phyloP scores from a whole-genome alignment of 2,888 invertebrate genomes.

The Apoda limacodes region DNA sequence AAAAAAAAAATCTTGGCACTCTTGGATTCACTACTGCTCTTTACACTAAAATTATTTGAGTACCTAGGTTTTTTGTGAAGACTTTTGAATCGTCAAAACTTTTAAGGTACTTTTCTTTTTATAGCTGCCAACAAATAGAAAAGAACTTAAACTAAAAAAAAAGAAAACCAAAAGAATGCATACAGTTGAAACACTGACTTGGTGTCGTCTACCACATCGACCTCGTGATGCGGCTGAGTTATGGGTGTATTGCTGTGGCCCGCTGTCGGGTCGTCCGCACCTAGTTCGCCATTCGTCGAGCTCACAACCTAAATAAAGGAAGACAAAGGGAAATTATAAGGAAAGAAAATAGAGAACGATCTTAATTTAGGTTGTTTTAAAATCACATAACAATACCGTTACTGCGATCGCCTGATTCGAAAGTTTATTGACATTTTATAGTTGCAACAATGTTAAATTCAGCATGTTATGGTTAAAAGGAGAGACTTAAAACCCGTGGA shows the following conservation, averaged over 20 bases:
- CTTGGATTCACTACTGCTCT: no score
- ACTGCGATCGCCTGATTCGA: no score
- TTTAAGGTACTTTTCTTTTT: background rate
- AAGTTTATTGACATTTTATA: no score
- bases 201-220: slow-evolving; percentile 97
- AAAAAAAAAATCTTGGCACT: no score
- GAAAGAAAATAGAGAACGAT: no score
- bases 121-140: slow-evolving; percentile 1
- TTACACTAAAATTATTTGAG: no score
- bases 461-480: no score
- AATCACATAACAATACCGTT: no score
- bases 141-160: slow-evolving; percentile 14
- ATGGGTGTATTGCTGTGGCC: slow-evolving; percentile 98
- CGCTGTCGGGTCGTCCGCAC: slow-evolving; percentile 94
- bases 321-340: no score
- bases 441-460: no score
- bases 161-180: slow-evolving; percentile 35
- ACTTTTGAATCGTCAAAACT: background rate
- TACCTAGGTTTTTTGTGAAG: background rate
- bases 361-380: no score
- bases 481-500: no score
- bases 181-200: slow-evolving; percentile 82
- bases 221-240: slow-evolving; percentile 90
- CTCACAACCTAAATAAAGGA: slow-evolving; percentile 99
- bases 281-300: slow-evolving; percentile 96